Conservation (phyloP, 2,113 vertebrate genomes). For the Benitochromis conjunctus region DNA sequence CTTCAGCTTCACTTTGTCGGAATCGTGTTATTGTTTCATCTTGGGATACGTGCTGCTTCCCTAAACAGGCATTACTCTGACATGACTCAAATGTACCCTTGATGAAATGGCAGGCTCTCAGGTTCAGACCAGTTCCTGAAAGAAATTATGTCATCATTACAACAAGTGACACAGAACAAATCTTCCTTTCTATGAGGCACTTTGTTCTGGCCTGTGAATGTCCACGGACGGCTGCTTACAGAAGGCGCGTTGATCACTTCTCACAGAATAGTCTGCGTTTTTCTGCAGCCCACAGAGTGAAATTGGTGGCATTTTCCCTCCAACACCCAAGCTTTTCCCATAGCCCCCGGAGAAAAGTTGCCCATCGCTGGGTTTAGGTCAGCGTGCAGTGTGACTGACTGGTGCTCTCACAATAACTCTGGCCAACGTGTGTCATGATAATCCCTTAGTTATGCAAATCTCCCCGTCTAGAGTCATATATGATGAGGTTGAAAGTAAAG, state of each 20-base stretch:
- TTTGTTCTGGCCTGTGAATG: conserved; percentile 53
- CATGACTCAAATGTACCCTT: neutral
- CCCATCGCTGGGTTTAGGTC: conserved; percentile 51
- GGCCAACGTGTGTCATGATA: conserved; percentile 62
- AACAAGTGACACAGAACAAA: conserved; percentile 24
- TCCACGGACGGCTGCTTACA: conserved; percentile 55
- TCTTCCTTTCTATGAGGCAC: conserved; percentile 41
- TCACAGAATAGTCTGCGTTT: conserved; percentile 80
- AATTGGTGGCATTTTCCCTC: conserved; percentile 85
- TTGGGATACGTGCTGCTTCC: neutral
- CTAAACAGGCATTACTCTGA: neutral
- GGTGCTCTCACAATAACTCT: conserved; percentile 58
- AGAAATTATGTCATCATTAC: conserved; percentile 50
- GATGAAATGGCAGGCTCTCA: neutral
- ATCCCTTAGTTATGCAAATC: conserved; percentile 73
- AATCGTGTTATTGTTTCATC: neutral
- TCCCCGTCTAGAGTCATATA: conserved; percentile 31
- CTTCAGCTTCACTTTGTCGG: neutral
- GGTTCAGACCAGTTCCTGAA: conserved; percentile 25
- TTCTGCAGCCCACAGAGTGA: conserved; percentile 80
- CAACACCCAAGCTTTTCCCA: conserved; percentile 82
- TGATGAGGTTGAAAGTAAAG: conserved; percentile 58
- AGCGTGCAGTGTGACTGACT: conserved; percentile 46
- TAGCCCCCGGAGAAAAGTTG: conserved; percentile 49
- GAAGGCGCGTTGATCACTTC: conserved; percentile 50